Evolutionary conservation across 1,140 invertebrate species (phyloP).

Genomic region (Brachionus manjavacas): DNA sequence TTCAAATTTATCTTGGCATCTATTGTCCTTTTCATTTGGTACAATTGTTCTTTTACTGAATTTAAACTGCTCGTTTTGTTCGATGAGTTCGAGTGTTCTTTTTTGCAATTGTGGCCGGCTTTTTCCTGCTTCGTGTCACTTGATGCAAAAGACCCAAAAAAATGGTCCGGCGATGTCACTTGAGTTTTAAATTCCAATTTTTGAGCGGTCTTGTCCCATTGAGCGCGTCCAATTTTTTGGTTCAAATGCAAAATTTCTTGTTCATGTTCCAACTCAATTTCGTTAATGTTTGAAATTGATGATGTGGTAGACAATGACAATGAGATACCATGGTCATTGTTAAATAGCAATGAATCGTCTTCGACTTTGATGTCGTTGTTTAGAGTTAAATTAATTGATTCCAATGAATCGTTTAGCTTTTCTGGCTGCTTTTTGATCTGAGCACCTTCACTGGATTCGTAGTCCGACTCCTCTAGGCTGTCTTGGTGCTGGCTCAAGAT

Average conservation of each 20-base stretch:
- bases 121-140: too few species aligned
- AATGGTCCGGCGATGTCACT: not conserved
- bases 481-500: not conserved
- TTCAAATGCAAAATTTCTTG: not conserved
- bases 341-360: not conserved
- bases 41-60: slow-evolving; percentile 11
- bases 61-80: not conserved
- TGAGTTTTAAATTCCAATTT: slow-evolving; percentile 31
- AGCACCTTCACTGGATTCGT: not conserved
- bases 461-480: not conserved
- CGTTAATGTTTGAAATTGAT: not conserved
- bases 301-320: not conserved
- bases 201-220: slow-evolving; percentile 18
- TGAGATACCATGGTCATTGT: not conserved
- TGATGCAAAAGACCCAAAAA: not conserved
- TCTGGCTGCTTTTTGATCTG: not conserved
- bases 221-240: not conserved
- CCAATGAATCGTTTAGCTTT: slow-evolving; percentile 29
- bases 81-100: not conserved
- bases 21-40: slow-evolving; percentile 35
- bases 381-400: not conserved
- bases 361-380: slow-evolving; percentile 11
- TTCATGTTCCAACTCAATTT: not conserved
- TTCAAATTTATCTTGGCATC: slow-evolving; percentile 33
- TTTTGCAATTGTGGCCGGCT: too few species aligned